These are phyloP conservation scores for Aphis gossypii DNA, from an alignment of 1,140 invertebrate species.

Conservation along the genomic window DNA sequence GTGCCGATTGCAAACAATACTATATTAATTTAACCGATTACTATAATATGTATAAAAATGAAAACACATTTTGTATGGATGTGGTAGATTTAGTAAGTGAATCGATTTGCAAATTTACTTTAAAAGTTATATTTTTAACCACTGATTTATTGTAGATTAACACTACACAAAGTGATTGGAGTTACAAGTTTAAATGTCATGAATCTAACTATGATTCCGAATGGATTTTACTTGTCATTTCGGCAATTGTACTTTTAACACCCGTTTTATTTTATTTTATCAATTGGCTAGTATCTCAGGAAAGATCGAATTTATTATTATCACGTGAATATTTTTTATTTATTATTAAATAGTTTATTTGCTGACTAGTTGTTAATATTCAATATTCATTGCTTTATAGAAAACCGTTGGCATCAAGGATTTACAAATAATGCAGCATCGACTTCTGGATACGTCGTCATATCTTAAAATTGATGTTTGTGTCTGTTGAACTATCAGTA, in stretches of 20 bases:
- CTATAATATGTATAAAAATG: constrained; percentile 59
- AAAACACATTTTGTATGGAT: constrained; percentile 60
- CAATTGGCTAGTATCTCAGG: constrained; percentile 23
- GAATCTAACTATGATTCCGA: constrained; percentile 30
- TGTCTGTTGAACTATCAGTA: background rate
- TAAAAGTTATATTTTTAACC: background rate
- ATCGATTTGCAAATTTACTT: background rate
- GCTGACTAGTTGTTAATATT: background rate
- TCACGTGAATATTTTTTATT: constrained; percentile 42
- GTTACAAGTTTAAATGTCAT: constrained; percentile 37
- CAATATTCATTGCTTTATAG: background rate
- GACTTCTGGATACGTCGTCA: constrained; percentile 19
- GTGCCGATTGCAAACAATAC: constrained; percentile 57
- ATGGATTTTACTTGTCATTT: constrained; percentile 18
- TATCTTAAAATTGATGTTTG: background rate
- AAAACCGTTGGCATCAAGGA: constrained; percentile 51
- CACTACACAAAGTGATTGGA: constrained; percentile 40
- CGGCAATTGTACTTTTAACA: background rate
- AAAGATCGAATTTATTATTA: constrained; percentile 37
- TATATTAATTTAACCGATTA: constrained; percentile 59
- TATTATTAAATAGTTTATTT: background rate
- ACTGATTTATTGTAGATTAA: constrained; percentile 28
- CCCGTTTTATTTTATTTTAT: constrained; percentile 41
- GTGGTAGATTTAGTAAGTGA: constrained; percentile 59
- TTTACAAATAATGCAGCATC: constrained; percentile 34